phyloP scores from a whole-genome alignment of 2,888 invertebrate species.

The Lithophane ornitopus region DNA sequence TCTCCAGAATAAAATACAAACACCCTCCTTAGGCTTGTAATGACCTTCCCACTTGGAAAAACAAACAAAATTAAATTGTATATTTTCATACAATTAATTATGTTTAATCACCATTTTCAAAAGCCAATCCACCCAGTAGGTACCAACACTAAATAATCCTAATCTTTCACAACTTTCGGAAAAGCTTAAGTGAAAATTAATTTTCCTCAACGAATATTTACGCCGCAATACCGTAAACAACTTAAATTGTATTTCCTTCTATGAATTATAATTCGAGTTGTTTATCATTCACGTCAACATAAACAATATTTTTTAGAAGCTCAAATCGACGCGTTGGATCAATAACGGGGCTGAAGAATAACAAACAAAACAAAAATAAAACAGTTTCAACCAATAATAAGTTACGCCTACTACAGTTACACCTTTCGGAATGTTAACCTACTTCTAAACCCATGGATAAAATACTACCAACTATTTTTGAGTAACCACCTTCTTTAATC shows the following conservation, averaged over 20 bases:
- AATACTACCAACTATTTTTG: constrained; percentile 36
- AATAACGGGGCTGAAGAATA: constrained; percentile 37
- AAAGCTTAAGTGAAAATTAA: constrained; percentile 20
- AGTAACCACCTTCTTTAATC: constrained; percentile 45
- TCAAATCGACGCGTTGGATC: constrained; percentile 32
- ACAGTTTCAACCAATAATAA: constrained; percentile 28
- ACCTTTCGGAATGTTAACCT: constrained; percentile 41
- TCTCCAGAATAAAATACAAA: constrained; percentile 63
- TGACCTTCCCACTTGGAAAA: constrained; percentile 20
- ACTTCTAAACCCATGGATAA: constrained; percentile 37
- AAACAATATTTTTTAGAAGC: constrained; percentile 32
- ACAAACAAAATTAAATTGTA: constrained; percentile 23
- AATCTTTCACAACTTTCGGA: constrained; percentile 32
- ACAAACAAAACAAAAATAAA: constrained; percentile 45
- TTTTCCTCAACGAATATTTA: constrained; percentile 30
- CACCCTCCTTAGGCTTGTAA: not conserved
- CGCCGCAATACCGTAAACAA: constrained; percentile 40
- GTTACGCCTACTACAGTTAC: constrained; percentile 25
- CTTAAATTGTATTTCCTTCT: constrained; percentile 34
- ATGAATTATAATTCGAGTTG: constrained; percentile 39
- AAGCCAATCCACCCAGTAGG: constrained; percentile 5
- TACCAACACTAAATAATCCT: not conserved
- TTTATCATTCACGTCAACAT: constrained; percentile 36
- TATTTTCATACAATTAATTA: constrained; percentile 4
- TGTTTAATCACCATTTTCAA: constrained; percentile 27